Evolutionary conservation across 2,113 vertebrate genomes (phyloP), one percentile per base, ranked within the genome.

Genomic region (Asarcornis scutulata): DNA sequence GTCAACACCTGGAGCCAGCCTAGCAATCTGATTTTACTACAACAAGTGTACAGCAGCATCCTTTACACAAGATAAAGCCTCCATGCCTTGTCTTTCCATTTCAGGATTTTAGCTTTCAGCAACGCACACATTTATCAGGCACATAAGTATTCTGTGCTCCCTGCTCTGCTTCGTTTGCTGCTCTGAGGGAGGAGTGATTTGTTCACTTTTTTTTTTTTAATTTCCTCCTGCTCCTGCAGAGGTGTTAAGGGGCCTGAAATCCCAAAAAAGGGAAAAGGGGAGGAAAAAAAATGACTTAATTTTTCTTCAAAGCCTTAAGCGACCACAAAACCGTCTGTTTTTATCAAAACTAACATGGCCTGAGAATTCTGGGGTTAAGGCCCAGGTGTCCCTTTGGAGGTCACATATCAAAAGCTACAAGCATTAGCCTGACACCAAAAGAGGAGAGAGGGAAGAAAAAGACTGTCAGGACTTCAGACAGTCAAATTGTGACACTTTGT

Each of bases 351-450:
- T 60, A 50, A 58, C 48, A 84, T 0, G 27, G 48, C 6, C 58
- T 64, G 60, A 86, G 74, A 92, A 86, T 55, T 7, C 55, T 75
- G 66, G n/a, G 76, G 73, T 91, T 93, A 86, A 74, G 86, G 40
- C 68, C 74, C 62, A 56, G 52, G 74, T 85, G 32, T 77, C 85
- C 34, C 83, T 72, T 58, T 38, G 55, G 91, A 91, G 10, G 21
- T 21, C 42, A 13, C 6, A 3, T 88, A 91, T 90, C 72, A 90
- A 83, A 91, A 95, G 32, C 34, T 80, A 91, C 79, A 89, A 91
- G 88, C 89, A 88, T 42, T 83, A 88, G 15, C 46, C 69, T 81
- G 76, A 75, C 38, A 94, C 71, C 59, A 86, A 86, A 89, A 75
- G 59, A 66, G 8, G 10, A 85, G 27, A 75, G 32, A 93, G 82